phyloP scores from a whole-genome alignment of 2,113 vertebrate genomes.

The Mormoops blainvillei region DNA sequence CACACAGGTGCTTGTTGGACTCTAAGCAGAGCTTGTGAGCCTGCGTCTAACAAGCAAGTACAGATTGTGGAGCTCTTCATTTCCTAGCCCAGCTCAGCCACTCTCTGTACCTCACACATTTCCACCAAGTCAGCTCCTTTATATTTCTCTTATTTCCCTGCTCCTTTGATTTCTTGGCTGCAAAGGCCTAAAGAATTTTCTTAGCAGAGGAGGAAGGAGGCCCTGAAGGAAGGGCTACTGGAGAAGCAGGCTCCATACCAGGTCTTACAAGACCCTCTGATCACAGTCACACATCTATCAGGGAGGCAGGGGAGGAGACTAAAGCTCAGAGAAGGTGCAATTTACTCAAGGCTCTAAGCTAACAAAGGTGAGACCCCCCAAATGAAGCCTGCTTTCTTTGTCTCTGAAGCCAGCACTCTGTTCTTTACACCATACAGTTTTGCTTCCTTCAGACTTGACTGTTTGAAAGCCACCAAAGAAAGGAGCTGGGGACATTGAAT shows the following conservation, averaged over 20 bases:
- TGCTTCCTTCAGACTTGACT: not conserved
- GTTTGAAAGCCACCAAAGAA: not conserved
- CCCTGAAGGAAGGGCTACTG: not conserved
- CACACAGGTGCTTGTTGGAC: not conserved
- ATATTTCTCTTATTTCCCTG: too few relatives aligned
- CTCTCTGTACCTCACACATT: fast-evolving
- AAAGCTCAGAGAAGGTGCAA: not conserved
- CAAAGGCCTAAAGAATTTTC: not conserved
- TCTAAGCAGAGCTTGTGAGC: not conserved
- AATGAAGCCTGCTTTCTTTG: not conserved
- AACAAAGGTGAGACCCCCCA: not conserved
- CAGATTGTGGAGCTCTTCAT: fast-evolving
- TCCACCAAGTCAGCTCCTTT: not conserved
- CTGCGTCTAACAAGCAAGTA: fast-evolving
- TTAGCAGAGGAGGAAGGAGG: not conserved
- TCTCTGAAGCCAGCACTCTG: not conserved
- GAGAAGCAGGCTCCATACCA: not conserved
- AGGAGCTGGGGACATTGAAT: not conserved
- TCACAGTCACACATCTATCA: not conserved
- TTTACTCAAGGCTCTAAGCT: not conserved
- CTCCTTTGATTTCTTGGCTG: not conserved
- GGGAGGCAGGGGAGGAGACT: too few relatives aligned
- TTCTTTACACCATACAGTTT: not conserved
- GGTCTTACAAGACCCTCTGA: not conserved
- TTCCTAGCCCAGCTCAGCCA: fast-evolving